Evolutionary conservation across 2,113 vertebrate species (phyloP), one percentile per base, ranked within the genome.

Genomic region (Thamnophis sirtalis): DNA sequence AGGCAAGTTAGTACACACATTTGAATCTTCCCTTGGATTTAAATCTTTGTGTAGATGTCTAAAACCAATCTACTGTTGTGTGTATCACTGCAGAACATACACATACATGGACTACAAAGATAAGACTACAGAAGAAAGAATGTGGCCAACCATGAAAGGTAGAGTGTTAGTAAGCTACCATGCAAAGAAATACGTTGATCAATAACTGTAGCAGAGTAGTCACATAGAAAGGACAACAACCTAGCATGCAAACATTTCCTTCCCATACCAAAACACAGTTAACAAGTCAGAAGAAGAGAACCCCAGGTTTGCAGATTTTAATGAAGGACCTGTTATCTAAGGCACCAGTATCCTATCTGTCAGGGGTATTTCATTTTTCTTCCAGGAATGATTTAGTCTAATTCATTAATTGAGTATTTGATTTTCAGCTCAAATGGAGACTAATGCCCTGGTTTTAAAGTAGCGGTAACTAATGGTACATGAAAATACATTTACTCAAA

Each of bases 381-480:
- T 88, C 86, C 80, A 89, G 33, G 85, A 91, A 89, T 53, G 50
- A 93, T 91, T 88, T 84, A 86, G 51, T 91, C 7, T 51, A 87
- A 90, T 92, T 51, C 86, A 0, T n/a, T 9, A n/a, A 94, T 94
- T 43, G 26, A 4, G 55, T 88, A 43, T 88, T 38, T 51, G 4
- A 92, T 84, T 93, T 68, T 55, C 89, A 90, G 33, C 90, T 48
- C 3, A 26, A 90, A 85, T 63, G 0, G 1, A 63, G 60, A 43
- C 33, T 54, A 93, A 17, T 28, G 43, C 33, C 84, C 53, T 92
- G 9, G 80, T 88, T 5, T 87, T 19, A 91, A 5, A 54, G 90
- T 87, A 92, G n/a, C 1, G 90, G 24, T 85, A 91, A 93, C 90
- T 89, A 93, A 87, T 5, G 49, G 15, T 17, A 93, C 94, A 91